phyloP scores from a whole-genome alignment of 1,140 invertebrate species.

The Ctenoplectra terminalis region DNA sequence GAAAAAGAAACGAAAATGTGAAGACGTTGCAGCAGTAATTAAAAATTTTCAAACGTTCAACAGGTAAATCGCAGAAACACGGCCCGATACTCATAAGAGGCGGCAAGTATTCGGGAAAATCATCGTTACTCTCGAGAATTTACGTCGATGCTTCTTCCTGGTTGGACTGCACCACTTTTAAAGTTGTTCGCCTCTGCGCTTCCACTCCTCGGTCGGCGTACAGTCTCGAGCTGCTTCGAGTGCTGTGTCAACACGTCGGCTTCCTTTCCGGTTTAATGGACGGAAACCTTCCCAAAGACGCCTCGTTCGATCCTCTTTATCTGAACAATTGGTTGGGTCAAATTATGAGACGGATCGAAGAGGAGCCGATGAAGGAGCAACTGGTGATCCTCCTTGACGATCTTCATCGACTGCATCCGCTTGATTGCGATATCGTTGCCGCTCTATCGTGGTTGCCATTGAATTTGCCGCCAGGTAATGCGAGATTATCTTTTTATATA shows the following conservation, averaged over 20 bases:
- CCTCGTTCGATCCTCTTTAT: slow-evolving; percentile 92
- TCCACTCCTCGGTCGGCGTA: slow-evolving; percentile 91
- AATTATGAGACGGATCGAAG: slow-evolving; percentile 87
- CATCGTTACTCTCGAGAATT: slow-evolving; percentile 87
- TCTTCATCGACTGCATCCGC: slow-evolving; percentile 89
- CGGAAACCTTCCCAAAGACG: slow-evolving; percentile 90
- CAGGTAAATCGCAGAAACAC: slow-evolving; percentile 85
- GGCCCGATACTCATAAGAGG: slow-evolving; percentile 90
- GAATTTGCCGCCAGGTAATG: slow-evolving; percentile 85
- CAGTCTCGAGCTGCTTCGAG: slow-evolving; percentile 89
- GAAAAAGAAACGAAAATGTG: no score
- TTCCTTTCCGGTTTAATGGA: slow-evolving; percentile 90
- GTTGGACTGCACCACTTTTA: slow-evolving; percentile 86
- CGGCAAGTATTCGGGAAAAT: slow-evolving; percentile 89
- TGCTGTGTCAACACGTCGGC: slow-evolving; percentile 91
- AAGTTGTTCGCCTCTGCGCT: slow-evolving; percentile 89
- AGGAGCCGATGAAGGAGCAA: slow-evolving; percentile 85
- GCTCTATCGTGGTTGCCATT: slow-evolving; percentile 91
- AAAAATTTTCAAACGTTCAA: background rate
- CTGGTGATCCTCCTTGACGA: slow-evolving; percentile 91
- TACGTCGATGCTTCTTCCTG: slow-evolving; percentile 87
- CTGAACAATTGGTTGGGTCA: slow-evolving; percentile 94
- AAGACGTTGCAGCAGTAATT: no score
- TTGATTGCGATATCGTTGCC: slow-evolving; percentile 90
- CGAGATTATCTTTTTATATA: background rate